Evolutionary conservation across 2,797 vertebrate species (phyloP), one percentile per base, ranked within the genome.

Genomic region (Leptoclinus maculatus): DNA sequence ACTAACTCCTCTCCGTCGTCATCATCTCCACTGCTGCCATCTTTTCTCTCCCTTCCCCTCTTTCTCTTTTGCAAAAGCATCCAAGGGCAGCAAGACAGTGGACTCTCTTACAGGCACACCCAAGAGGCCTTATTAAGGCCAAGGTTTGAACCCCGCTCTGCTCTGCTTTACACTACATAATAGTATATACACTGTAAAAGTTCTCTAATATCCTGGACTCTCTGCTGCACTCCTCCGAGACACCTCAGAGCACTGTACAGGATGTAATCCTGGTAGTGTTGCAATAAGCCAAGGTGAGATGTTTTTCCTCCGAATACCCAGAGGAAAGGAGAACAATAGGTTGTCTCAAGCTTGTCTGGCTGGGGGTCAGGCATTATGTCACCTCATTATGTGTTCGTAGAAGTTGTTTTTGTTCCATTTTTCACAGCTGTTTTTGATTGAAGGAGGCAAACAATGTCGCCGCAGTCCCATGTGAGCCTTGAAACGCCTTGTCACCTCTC

Each of bases 51-150:
- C 27, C 21, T 38, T 32, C 29, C 53, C 5, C 8, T 65, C 41
- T 63, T 72, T 79, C 78, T 71, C 56, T 79, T 76, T 45, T 76
- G 63, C 47, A 79, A 79, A 82, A 74, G 66, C 71, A 39, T 69
- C 73, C 84, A 77, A 85, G 79, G 56, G 64, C 71, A 76, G 51
- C 45, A 34, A 51, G 70, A 58, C 66, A 68, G 43, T 45, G 66
- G 78, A 73, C 78, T 78, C 72, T 69, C 82, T 78, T 57, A 49
- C 71, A 70, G 63, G 49, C 81, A 73, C 78, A 84, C 92, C 91
- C 90, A 82, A 51, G 92, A 91, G 94, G 80, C 86, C 91, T 92
- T 91, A 93, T 94, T 94, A 93, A 89, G 91, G 85, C 72, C 74
- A 77, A 88, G 25, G 90, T 89, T 91, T 91, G 87, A 90, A 84